A percentile compares a stretch with the other conserved stretches of the same genome.
Evolutionary conservation across 2,113 vertebrate species (phyloP).

Genomic region (Hemicordylus capensis): DNA sequence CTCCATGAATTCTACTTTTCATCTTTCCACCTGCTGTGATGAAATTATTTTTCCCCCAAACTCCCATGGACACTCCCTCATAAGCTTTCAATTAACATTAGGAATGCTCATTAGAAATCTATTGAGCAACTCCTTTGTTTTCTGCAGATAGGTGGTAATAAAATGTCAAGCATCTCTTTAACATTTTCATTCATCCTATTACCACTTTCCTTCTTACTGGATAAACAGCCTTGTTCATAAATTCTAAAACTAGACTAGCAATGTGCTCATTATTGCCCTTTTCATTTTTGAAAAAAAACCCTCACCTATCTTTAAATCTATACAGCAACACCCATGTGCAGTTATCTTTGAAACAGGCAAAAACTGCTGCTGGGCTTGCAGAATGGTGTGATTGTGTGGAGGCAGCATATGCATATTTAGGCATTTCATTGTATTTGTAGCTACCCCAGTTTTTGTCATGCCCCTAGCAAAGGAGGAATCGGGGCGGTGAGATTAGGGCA

Average conservation of each 20-base stretch:
- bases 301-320: neutral
- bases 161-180: constrained; percentile 28
- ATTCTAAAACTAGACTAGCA: constrained; percentile 2
- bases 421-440: neutral
- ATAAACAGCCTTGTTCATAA: neutral
- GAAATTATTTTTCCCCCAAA: constrained; percentile 3
- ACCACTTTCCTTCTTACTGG: neutral
- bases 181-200: constrained; percentile 14
- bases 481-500: too few relatives aligned
- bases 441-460: neutral
- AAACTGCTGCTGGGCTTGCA: neutral
- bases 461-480: neutral
- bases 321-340: neutral
- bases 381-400: neutral
- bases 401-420: neutral
- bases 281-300: neutral
- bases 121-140: constrained; percentile 15
- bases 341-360: neutral
- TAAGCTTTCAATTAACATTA: constrained; percentile 12
- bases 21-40: constrained; percentile 18
- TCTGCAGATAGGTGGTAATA: neutral
- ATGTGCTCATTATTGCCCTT: neutral
- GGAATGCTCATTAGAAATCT: constrained; percentile 17
- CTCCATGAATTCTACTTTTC: neutral
- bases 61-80: neutral